phyloP scores from a whole-genome alignment of 2,113 vertebrate species.

The Myotis yumanensis region DNA sequence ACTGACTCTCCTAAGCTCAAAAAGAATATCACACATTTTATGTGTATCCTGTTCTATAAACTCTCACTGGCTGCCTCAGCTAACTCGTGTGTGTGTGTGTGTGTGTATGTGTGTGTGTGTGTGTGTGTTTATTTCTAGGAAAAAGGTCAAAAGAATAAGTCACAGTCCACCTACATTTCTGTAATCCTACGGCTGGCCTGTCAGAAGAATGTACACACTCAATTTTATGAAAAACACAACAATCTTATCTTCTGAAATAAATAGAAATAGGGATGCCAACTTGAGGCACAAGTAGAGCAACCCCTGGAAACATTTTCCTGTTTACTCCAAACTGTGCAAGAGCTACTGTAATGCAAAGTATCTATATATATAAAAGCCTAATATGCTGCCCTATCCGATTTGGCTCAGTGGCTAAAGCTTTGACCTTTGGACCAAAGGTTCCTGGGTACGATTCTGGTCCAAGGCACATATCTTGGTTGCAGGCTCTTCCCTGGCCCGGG shows the following conservation, averaged over 20 bases:
- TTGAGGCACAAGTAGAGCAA: background rate
- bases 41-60: background rate
- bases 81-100: background rate
- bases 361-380: too few relatives aligned
- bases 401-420: too few relatives aligned
- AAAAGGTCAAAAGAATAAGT: background rate
- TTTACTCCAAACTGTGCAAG: background rate
- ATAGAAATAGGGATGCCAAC: background rate
- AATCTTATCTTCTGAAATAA: background rate
- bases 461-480: too few relatives aligned
- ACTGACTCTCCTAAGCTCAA: background rate
- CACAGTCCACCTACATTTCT: background rate
- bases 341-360: background rate
- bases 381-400: too few relatives aligned
- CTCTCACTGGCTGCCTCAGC: background rate
- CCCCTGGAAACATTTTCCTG: background rate
- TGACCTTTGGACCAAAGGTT: too few relatives aligned
- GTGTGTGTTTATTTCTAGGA: background rate
- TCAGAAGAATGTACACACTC: background rate
- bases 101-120: background rate
- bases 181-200: accelerated
- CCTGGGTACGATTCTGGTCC: too few relatives aligned
- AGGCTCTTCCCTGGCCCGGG: too few relatives aligned
- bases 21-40: background rate
- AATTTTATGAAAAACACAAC: background rate